phyloP scores from a whole-genome alignment of 2,888 invertebrate genomes.

The Sepioteuthis lessoniana region DNA sequence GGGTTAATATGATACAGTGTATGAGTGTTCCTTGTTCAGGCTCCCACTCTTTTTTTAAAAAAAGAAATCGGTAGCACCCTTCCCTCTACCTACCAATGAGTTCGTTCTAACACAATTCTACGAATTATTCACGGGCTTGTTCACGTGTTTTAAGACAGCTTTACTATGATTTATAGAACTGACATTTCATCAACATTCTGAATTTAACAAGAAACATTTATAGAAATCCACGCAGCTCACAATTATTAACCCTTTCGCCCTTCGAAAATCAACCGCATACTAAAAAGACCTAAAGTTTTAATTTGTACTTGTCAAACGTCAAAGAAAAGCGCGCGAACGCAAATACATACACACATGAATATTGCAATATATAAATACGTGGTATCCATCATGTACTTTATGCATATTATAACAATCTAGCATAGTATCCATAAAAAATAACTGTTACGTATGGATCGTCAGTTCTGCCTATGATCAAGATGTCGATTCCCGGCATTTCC shows the following conservation, averaged over 20 bases:
- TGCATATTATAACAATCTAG: too few species aligned
- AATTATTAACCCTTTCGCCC: background rate
- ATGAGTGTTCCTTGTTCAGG: background rate
- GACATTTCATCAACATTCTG: conserved; percentile 10
- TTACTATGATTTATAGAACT: conserved; percentile 12
- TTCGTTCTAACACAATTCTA: conserved; percentile 20
- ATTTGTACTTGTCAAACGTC: background rate
- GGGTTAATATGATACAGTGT: conserved; percentile 33
- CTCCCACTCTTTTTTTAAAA: background rate
- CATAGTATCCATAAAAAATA: too few species aligned
- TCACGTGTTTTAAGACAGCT: conserved; percentile 21
- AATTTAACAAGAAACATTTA: background rate
- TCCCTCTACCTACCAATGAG: background rate
- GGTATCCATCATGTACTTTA: too few species aligned
- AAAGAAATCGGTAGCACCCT: background rate
- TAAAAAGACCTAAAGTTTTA: background rate
- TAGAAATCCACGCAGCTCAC: background rate
- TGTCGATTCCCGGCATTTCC: too few species aligned
- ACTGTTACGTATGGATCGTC: too few species aligned
- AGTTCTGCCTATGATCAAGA: too few species aligned
- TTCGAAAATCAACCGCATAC: background rate
- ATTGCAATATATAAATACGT: too few species aligned
- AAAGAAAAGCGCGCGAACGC: background rate
- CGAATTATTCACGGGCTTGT: background rate
- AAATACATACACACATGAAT: background rate